Conservation (phyloP, 1,140 invertebrate genomes). For the Ceratina calcarata region DNA sequence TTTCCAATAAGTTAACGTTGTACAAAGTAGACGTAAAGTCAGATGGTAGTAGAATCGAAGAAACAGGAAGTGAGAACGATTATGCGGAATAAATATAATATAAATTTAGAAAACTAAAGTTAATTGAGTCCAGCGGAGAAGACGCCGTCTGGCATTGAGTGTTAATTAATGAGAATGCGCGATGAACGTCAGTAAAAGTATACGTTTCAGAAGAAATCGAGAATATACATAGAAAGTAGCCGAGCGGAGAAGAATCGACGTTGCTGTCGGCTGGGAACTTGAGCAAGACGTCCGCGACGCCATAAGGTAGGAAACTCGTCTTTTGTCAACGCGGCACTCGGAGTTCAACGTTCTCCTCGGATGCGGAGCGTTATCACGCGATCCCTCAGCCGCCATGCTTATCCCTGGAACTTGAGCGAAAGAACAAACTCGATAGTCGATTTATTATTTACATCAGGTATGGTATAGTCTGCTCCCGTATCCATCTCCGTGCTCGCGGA, state of each 20-base stretch:
- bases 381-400: constrained; percentile 17
- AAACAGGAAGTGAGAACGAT: too few relatives aligned
- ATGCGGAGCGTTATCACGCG: constrained; percentile 42
- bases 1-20: too few relatives aligned
- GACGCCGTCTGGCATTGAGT: constrained; percentile 10
- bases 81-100: too few relatives aligned
- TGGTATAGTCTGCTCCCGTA: not conserved
- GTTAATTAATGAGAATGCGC: constrained; percentile 38
- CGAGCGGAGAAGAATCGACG: constrained; percentile 14
- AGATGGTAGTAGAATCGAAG: too few relatives aligned
- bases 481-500: not conserved
- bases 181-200: not conserved
- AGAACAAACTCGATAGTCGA: constrained; percentile 19
- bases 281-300: not conserved
- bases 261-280: constrained; percentile 14
- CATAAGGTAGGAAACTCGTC: constrained; percentile 44
- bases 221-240: constrained; percentile 36
- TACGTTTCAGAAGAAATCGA: constrained; percentile 49
- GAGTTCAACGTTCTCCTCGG: constrained; percentile 77
- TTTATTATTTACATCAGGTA: constrained; percentile 31
- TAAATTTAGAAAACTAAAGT: too few relatives aligned
- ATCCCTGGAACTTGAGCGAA: constrained; percentile 11
- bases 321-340: constrained; percentile 76
- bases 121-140: too few relatives aligned
- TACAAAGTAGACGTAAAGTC: too few relatives aligned